Conservation (phyloP, 53 echinoderm and acorn worm species). For the Henricia sp. region DNA sequence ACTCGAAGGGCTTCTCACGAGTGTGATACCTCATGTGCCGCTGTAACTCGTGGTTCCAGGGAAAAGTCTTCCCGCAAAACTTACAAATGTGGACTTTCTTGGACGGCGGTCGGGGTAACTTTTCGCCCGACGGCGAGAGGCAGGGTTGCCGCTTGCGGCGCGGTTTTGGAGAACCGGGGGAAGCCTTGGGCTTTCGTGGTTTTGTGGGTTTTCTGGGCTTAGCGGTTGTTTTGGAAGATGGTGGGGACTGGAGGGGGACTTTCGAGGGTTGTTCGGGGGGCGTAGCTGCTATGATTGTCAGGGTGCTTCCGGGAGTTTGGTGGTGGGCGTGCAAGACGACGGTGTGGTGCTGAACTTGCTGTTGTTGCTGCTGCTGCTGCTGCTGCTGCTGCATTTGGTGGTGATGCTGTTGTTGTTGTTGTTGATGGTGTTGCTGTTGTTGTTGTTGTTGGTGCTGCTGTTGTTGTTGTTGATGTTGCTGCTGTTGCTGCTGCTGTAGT, state of each 20-base stretch:
- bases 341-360: slow-evolving; percentile 1
- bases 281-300: slow-evolving; percentile 35
- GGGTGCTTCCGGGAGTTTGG: slow-evolving; percentile 10
- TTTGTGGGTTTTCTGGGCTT: slow-evolving; percentile 47
- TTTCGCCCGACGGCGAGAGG: slow-evolving; percentile 15
- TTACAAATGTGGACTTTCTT: slow-evolving; percentile 65
- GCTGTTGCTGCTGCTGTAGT: slow-evolving; percentile 52
- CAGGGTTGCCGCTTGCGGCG: slow-evolving; percentile 21
- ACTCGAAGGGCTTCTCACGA: slow-evolving; percentile 96
- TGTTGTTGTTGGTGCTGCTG: slow-evolving; percentile 35
- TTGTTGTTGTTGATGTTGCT: slow-evolving; percentile 44
- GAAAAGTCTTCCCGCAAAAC: slow-evolving; percentile 84
- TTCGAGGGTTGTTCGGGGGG: slow-evolving; percentile 14
- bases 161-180: slow-evolving; percentile 32
- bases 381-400: slow-evolving; percentile 30
- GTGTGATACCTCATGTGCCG: slow-evolving; percentile 93
- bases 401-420: slow-evolving; percentile 34
- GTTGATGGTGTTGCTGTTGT: slow-evolving; percentile 18
- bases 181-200: slow-evolving; percentile 48
- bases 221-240: neutral
- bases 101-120: slow-evolving; percentile 14
- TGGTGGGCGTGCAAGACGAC: slow-evolving; percentile 21
- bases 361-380: slow-evolving; percentile 34
- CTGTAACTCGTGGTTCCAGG: slow-evolving; percentile 95
- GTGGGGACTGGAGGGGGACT: neutral